A percentile compares a stretch with the other conserved stretches of the same genome.
Evolutionary conservation across 2,888 invertebrate species (phyloP).

Genomic region (Mystacides longicornis): DNA sequence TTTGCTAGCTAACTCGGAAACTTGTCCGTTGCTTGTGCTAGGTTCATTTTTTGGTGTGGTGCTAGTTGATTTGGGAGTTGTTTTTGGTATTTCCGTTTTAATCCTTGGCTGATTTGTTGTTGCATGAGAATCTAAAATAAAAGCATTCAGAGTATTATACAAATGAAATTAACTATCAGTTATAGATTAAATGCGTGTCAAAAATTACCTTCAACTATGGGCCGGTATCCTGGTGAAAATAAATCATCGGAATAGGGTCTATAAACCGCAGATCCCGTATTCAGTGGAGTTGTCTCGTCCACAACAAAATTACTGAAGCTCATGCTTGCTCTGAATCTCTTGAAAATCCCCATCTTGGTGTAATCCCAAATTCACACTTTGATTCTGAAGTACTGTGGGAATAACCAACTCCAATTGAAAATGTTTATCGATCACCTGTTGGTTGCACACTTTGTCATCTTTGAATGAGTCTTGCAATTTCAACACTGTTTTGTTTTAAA

Average conservation of each 20-base stretch:
- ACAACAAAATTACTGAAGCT: conserved; percentile 16
- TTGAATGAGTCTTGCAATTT: no score
- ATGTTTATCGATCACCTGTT: no score
- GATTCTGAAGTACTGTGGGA: no score
- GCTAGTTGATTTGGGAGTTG: neutral
- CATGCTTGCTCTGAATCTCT: conserved; percentile 43
- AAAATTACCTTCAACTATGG: conserved; percentile 16
- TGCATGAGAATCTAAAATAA: neutral
- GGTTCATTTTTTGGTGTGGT: neutral
- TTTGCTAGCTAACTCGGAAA: neutral
- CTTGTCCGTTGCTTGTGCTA: neutral
- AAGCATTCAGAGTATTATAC: neutral
- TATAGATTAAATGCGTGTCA: neutral
- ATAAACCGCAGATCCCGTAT: conserved; percentile 3
- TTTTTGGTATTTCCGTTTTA: neutral
- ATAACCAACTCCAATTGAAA: no score
- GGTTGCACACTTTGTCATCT: no score
- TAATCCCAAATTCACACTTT: no score
- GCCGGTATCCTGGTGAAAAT: conserved; percentile 4
- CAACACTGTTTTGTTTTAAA: no score
- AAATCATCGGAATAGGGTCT: conserved; percentile 1
- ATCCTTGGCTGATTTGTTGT: conserved; percentile 4
- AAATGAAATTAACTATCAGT: neutral
- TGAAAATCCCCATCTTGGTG: conserved; percentile 37
- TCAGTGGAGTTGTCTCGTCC: conserved; percentile 2